Evolutionary conservation across 2,888 invertebrate genomes (phyloP), one percentile per base, ranked within the genome.

Genomic region (Polydrusus pterygomalis): DNA sequence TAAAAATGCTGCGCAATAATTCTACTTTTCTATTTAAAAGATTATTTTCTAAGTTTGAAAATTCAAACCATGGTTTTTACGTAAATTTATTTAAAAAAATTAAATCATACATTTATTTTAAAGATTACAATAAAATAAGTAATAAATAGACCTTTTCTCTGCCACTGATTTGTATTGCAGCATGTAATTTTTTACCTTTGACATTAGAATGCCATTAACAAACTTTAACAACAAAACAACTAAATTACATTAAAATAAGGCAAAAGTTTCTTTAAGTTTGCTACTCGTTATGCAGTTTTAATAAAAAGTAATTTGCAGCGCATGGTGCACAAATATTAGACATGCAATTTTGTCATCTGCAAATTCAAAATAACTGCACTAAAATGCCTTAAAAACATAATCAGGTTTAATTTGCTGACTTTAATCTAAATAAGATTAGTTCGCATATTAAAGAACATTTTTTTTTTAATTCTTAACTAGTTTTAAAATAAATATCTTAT

Each of bases 271-370:
- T 34, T 15, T 34, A 25, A 18, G 11, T 51, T 51, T 18, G 18
- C 18, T 51, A 25, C 25, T 25, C n/a, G 25, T 34, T 34, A 0
- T 34, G 8, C 7, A 56, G n/a, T 25, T 56, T 34, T 56, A 34
- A 54, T 25, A 20, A 6, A 15, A 34, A n/a, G 56, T 34, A 56
- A 56, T 56, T 56, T 56, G 30, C 7, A 15, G 34, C 15, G 30
- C 34, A 34, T 9, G 56, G 15, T 56, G 56, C 56, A 34, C 30
- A 30, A 56, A 34, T 15, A 34, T n/a, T 15, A 34, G 34, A 34
- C 56, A 56, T 56, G 56, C 56, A 56, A 56, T 56, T 56, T 56
- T 34, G 54, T 56, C 56, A 34, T 56, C 56, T 56, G 34, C 7
- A 56, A 30, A 34, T 34, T 56, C 20, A 11, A 54, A 56, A 56